A percentile compares a stretch with the other conserved stretches of the same genome.
Conservation (phyloP, 2,797 vertebrate species). For the Petrocephalus schoutedeni region DNA sequence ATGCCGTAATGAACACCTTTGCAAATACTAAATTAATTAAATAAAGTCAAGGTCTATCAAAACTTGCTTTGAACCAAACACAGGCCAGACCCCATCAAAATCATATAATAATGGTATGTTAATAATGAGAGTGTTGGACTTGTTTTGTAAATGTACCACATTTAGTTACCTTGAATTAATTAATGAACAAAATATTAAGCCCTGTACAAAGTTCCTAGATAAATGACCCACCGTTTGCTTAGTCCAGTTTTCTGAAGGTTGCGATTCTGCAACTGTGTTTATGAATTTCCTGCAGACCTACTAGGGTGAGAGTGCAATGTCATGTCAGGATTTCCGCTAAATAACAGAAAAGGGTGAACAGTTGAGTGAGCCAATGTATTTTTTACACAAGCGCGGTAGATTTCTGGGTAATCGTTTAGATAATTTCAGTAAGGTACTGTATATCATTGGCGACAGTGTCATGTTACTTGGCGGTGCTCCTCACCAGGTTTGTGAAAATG, state of each 20-base stretch:
- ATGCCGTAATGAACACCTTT: slow-evolving; percentile 30
- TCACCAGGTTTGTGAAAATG: background rate
- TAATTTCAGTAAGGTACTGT: background rate
- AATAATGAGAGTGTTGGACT: background rate
- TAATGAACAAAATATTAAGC: background rate
- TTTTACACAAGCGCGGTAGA: slow-evolving; percentile 56
- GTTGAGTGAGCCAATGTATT: slow-evolving; percentile 48
- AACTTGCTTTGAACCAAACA: background rate
- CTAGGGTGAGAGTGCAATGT: slow-evolving; percentile 58
- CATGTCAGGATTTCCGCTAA: slow-evolving; percentile 58
- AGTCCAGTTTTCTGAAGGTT: slow-evolving; percentile 46
- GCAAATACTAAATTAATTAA: background rate
- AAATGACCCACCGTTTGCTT: slow-evolving; percentile 1
- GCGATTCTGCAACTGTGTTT: slow-evolving; percentile 69
- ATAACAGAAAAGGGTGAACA: slow-evolving; percentile 6
- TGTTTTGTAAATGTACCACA: background rate
- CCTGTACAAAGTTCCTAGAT: background rate
- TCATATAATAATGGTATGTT: background rate
- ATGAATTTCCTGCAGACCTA: slow-evolving; percentile 64
- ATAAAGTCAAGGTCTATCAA: background rate
- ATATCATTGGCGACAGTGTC: background rate
- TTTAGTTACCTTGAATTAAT: slow-evolving; percentile 2
- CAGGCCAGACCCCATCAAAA: background rate
- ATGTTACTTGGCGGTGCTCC: background rate
- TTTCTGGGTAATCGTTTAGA: background rate